A percentile compares a stretch with the other conserved stretches of the same genome.
phyloP scores from a whole-genome alignment of 2,113 vertebrate genomes.

The Oenanthe melanoleuca region DNA sequence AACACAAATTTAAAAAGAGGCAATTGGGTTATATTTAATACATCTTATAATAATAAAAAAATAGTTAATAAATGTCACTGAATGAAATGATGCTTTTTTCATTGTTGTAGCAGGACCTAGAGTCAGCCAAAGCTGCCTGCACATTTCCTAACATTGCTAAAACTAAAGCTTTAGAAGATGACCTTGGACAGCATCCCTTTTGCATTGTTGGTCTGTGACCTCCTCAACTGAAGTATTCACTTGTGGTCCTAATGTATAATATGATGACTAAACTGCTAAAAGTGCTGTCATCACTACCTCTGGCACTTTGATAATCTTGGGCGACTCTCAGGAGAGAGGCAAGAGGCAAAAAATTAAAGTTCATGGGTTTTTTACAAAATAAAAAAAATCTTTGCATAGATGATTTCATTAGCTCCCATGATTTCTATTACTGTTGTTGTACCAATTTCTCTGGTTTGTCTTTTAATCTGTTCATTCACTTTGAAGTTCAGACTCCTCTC shows the following conservation, averaged over 20 bases:
- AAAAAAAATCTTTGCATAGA: not conserved
- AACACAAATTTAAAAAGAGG: not conserved
- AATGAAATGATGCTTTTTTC: not conserved
- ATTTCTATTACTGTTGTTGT: not conserved
- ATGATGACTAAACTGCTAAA: not conserved
- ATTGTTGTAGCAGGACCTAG: not conserved
- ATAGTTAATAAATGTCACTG: not conserved
- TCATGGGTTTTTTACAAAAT: not conserved
- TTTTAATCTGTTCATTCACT: not conserved
- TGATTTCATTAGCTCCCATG: not conserved
- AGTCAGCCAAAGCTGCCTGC: not conserved
- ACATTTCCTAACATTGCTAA: not conserved
- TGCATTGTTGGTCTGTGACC: not conserved
- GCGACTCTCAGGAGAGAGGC: accelerated
- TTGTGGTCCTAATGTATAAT: not conserved
- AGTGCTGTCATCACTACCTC: not conserved
- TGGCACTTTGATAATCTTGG: not conserved
- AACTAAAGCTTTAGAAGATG: not conserved
- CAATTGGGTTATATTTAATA: not conserved
- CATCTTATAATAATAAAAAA: not conserved
- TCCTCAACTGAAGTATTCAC: not conserved
- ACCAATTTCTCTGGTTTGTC: not conserved
- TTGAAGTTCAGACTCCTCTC: not conserved
- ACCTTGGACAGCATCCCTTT: not conserved
- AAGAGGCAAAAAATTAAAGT: not conserved